Base-by-base conservation (phyloP, 2,113 vertebrate genomes). In the Lophotis ruficrista region DNA sequence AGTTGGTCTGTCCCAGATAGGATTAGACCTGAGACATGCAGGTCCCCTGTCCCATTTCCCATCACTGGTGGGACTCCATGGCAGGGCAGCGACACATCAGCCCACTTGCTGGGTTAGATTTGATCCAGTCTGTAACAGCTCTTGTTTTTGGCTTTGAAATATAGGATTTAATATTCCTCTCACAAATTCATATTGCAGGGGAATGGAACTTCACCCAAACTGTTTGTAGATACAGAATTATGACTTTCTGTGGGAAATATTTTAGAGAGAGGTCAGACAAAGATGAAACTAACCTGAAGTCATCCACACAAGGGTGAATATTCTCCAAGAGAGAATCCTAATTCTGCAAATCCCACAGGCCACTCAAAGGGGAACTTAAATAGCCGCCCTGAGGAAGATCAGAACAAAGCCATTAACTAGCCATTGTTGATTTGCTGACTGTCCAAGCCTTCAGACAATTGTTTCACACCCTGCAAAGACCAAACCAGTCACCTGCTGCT, bases 311-410 rank as follows among this genome's bases (percentile, higher is more conserved):
- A 50, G 51, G 10, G 35, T 30, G 45, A 91, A 76, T 43, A 45
- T 37, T 76, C 16, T 73, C 7, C 69, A 43, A 10, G 21, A 77
- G 7, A 11, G 51, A 0, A 0, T 47, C 2, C 1, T n/a, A 41
- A 54, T 45, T 62, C 58, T 76, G 70, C 58, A 79, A 48, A 57
- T 28, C 23, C 62, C 3, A 2, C 37, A 64, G 35, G 71, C 3
- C 19, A 51, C 4, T 35, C 37, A 68, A 58, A 33, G 9, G 7
- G 13, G 54, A 41, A 54, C 2, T 79, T n/a, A 6, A n/a, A 57
- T 0, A 73, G 51, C 27, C 43, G 61, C 65, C 35, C 54, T 65
- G 78, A 65, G n/a, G 54, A 85, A 53, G 54, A 33, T 12, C 43
- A 86, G 64, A 64, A 58, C 41, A 79, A 94, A 92, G 51, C 38